phyloP scores from a whole-genome alignment of 2,888 invertebrate genomes.

The Catotricha subobsoleta region DNA sequence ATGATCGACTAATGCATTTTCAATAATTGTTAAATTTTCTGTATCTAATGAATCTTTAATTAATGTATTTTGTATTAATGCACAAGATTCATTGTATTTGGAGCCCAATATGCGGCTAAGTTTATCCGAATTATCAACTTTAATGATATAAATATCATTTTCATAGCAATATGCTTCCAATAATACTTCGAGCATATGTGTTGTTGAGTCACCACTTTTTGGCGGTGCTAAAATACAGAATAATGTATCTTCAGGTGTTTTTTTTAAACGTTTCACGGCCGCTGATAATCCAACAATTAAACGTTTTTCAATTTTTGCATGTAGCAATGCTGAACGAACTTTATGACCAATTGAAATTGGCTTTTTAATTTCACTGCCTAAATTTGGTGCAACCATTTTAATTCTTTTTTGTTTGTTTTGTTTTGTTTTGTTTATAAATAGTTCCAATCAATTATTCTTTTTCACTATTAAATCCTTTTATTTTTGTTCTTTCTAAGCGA shows the following conservation, averaged over 20 bases:
- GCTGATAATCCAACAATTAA: slow-evolving; percentile 27
- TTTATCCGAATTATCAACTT: slow-evolving; percentile 39
- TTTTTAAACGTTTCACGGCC: slow-evolving; percentile 25
- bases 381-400: slow-evolving; percentile 1
- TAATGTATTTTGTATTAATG: slow-evolving; percentile 31
- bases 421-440: too few relatives aligned
- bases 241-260: slow-evolving; percentile 37
- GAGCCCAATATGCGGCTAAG: slow-evolving; percentile 32
- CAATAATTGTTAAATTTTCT: slow-evolving; percentile 39
- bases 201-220: slow-evolving; percentile 50
- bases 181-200: slow-evolving; percentile 60
- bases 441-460: too few relatives aligned
- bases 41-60: slow-evolving; percentile 32
- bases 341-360: background rate
- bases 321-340: slow-evolving; percentile 22
- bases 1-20: slow-evolving; percentile 43
- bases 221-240: slow-evolving; percentile 52
- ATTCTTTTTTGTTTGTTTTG: background rate
- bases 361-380: background rate
- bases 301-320: slow-evolving; percentile 26
- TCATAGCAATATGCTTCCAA: slow-evolving; percentile 63
- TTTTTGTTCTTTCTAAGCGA: too few relatives aligned
- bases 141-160: slow-evolving; percentile 57
- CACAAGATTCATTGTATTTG: slow-evolving; percentile 33
- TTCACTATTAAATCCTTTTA: too few relatives aligned